phyloP scores from a whole-genome alignment of 23 tunicate species.

The Corella eumyota region DNA sequence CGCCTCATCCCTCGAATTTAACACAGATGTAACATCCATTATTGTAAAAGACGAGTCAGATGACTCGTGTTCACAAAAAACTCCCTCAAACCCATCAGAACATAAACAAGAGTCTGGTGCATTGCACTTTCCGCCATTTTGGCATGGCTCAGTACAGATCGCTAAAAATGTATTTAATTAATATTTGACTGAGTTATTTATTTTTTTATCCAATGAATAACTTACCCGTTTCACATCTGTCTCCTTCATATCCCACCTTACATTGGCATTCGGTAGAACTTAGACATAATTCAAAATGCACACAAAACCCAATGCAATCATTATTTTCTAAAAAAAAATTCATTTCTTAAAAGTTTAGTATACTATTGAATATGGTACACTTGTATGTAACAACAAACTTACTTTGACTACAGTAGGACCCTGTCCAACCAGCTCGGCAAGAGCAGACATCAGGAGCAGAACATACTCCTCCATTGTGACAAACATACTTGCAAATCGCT shows the following conservation, averaged over 20 bases:
- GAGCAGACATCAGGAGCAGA: constrained; percentile 12
- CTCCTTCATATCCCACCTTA: constrained; percentile 27
- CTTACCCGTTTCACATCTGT: constrained; percentile 28
- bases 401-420: constrained; percentile 22
- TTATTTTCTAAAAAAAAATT: neutral
- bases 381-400: neutral
- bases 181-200: neutral
- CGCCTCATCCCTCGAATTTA: neutral
- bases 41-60: neutral
- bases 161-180: constrained; percentile 14
- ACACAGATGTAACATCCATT: neutral
- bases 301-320: constrained; percentile 7
- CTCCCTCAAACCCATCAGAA: constrained; percentile 20
- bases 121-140: constrained; percentile 34
- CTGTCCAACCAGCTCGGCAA: constrained; percentile 22
- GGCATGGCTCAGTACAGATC: constrained; percentile 25
- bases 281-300: constrained; percentile 19
- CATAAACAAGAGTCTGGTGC: constrained; percentile 32
- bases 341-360: no score
- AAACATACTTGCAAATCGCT: constrained; percentile 16
- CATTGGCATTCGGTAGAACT: constrained; percentile 23
- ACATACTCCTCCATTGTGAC: constrained; percentile 45
- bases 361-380: neutral
- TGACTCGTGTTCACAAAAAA: constrained; percentile 9
- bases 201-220: no score